Evolutionary conservation across 2,797 vertebrate genomes (phyloP).

Genomic region (Coracias cyanogaster): DNA sequence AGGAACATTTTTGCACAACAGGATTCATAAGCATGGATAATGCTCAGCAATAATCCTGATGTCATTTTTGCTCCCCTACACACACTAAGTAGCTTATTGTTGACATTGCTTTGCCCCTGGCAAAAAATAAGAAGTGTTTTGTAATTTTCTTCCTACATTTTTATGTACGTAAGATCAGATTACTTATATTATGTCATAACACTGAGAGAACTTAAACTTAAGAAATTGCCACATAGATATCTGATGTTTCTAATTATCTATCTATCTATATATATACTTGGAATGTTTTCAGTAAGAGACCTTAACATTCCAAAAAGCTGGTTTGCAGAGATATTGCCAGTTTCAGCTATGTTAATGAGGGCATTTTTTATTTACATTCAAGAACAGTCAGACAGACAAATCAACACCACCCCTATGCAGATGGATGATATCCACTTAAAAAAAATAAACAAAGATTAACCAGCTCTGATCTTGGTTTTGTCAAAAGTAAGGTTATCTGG

Average conservation of each 20-base stretch:
- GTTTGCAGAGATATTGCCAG: neutral
- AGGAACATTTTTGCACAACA: constrained; percentile 13
- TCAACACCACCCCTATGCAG: neutral
- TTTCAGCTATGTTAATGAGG: neutral
- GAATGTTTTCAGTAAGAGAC: neutral
- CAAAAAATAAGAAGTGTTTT: constrained; percentile 22
- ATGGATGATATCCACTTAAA: neutral
- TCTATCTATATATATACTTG: neutral
- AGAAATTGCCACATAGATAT: constrained; percentile 11
- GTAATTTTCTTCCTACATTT: constrained; percentile 33
- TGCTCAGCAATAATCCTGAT: neutral
- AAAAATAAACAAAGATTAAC: neutral
- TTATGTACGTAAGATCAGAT: constrained; percentile 20
- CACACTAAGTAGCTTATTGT: constrained; percentile 1
- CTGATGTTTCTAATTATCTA: neutral
- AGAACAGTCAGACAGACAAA: neutral
- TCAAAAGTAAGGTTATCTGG: neutral
- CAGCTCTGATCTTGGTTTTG: neutral
- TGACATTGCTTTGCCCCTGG: constrained; percentile 15
- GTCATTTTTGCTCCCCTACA: neutral
- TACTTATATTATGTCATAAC: neutral
- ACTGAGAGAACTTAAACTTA: constrained; percentile 5
- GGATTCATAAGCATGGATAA: constrained; percentile 44
- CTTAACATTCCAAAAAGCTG: neutral
- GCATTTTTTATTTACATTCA: neutral